Conservation (phyloP, 2,797 vertebrate genomes). For the Sebastes cheni region DNA sequence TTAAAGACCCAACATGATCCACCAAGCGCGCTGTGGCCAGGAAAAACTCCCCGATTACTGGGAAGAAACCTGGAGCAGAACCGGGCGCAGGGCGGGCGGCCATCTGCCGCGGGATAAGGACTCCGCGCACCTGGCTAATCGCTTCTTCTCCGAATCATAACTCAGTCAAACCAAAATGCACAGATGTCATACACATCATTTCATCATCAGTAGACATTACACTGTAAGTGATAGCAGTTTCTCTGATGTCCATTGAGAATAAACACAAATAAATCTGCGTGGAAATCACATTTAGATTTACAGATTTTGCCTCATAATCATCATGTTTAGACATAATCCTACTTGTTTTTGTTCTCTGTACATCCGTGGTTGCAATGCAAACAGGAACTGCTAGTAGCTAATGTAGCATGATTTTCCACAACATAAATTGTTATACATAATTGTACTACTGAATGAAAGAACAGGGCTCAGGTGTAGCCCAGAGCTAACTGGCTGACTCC, state of each 20-base stretch:
- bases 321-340: neutral
- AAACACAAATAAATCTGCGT: neutral
- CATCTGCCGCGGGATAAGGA: neutral
- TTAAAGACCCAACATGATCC: no score
- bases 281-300: neutral
- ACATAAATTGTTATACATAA: neutral
- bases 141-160: neutral
- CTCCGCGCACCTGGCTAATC: neutral
- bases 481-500: neutral
- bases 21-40: no score
- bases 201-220: neutral
- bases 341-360: neutral
- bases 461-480: neutral
- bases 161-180: neutral
- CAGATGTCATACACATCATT: neutral
- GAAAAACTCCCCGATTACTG: no score
- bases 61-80: no score
- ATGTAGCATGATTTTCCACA: neutral
- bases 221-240: neutral
- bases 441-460: neutral
- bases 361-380: neutral
- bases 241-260: neutral
- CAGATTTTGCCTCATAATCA: neutral
- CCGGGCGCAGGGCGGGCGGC: no score
- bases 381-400: neutral